phyloP scores from a whole-genome alignment of 2,797 vertebrate genomes.

The Phyllotis vaccarum region DNA sequence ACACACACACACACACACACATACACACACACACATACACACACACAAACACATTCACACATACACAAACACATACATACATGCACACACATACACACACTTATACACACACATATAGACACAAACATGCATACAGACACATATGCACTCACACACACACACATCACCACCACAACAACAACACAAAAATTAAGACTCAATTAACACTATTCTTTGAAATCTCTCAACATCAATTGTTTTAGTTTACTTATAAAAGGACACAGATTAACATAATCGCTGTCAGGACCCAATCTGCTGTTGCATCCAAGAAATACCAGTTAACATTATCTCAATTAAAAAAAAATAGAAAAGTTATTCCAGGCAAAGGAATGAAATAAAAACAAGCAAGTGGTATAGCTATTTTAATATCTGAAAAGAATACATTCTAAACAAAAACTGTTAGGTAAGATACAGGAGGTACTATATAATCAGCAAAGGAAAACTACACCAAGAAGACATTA shows the following conservation, averaged over 20 bases:
- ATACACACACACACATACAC: neutral
- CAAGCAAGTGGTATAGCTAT: neutral
- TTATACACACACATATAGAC: too few relatives aligned
- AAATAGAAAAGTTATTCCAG: neutral
- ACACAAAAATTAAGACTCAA: neutral
- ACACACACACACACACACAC: neutral
- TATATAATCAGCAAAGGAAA: neutral
- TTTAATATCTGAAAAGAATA: neutral
- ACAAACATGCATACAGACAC: too few relatives aligned
- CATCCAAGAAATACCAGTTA: too few relatives aligned
- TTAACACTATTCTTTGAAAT: neutral
- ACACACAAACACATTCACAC: too few relatives aligned
- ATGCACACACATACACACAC: too few relatives aligned
- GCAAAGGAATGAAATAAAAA: neutral
- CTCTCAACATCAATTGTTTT: neutral
- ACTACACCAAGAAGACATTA: too few relatives aligned
- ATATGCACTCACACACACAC: too few relatives aligned
- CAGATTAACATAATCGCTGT: too few relatives aligned
- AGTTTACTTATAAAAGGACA: too few relatives aligned
- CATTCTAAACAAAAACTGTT: neutral
- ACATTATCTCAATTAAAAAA: too few relatives aligned
- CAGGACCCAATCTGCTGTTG: too few relatives aligned
- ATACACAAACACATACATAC: too few relatives aligned
- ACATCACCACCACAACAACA: neutral
- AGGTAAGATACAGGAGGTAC: neutral